phyloP scores from a whole-genome alignment of 2,888 invertebrate genomes.

The Andrena bicolor region DNA sequence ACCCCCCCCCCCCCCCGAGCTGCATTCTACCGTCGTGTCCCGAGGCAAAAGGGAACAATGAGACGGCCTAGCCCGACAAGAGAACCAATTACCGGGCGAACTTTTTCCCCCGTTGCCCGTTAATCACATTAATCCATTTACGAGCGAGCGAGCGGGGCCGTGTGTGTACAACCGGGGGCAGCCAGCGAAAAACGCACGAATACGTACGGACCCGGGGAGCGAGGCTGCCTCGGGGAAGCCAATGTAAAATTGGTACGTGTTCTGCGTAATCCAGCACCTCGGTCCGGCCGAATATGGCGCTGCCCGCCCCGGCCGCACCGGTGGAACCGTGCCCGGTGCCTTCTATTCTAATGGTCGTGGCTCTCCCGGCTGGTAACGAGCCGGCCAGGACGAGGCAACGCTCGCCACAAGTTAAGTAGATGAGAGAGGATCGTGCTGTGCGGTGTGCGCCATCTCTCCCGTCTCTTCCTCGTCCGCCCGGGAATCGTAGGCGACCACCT shows the following conservation, averaged over 20 bases:
- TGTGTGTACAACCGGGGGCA: constrained; percentile 37
- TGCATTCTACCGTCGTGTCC: constrained; percentile 50
- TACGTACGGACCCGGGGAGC: constrained; percentile 28
- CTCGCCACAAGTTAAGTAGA: constrained; percentile 50
- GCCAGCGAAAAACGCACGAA: constrained; percentile 51
- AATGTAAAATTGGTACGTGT: constrained; percentile 68
- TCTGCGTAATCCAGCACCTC: constrained; percentile 68
- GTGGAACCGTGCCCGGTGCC: constrained; percentile 38
- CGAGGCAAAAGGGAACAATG: constrained; percentile 47
- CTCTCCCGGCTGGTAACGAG: constrained; percentile 48
- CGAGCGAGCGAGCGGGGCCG: constrained; percentile 38
- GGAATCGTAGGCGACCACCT: constrained; percentile 12
- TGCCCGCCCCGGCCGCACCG: constrained; percentile 41
- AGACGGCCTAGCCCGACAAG: constrained; percentile 37
- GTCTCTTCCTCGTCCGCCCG: background rate
- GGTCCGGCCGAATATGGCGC: constrained; percentile 66
- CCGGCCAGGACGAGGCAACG: constrained; percentile 31
- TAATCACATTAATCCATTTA: constrained; percentile 65
- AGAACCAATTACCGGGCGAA: constrained; percentile 58
- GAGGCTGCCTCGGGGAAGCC: constrained; percentile 29
- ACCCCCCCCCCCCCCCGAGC: constrained; percentile 34
- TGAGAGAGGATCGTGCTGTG: constrained; percentile 36
- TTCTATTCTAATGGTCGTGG: constrained; percentile 61
- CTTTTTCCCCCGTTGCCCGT: constrained; percentile 49
- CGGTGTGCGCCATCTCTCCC: background rate